Evolutionary conservation across 2,113 vertebrate species (phyloP), one percentile per base, ranked within the genome.

Genomic region (Leptodactylus fuscus): DNA sequence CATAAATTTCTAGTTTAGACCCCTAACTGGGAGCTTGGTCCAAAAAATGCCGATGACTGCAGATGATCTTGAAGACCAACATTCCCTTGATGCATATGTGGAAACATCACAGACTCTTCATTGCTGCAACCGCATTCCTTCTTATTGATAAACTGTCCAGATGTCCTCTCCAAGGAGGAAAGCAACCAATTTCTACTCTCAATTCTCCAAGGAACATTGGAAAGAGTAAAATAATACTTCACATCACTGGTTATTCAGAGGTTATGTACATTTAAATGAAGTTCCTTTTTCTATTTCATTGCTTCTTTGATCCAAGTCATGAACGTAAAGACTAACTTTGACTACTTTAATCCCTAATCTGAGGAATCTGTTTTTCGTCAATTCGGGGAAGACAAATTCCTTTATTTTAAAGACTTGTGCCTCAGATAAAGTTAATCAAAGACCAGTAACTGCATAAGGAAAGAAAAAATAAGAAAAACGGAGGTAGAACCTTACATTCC

Each of bases 101-200:
- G 90, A 94, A 94, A 91, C 93, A 92, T 93, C 91, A 82, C 91
- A 93, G 93, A 51, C 90, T 91, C 90, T 92, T 93, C 89, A 60
- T 91, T 93, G 92, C 86, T 73, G 95, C 92, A 94, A 90, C 89
- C 92, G 77, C 93, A 96, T 96, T 96, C 94, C 93, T 94, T 87
- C 91, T 91, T 90, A 81, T 95, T 95, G 95, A 94, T 94, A 95
- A 95, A 94, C 94, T 95, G 92, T 93, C 94, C 95, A 96, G 95
- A 96, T 96, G 95, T 95, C 93, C 92, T 94, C 94, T 94, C 87
- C 2, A 89, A 95, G 93, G 94, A 92, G 90, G 91, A 90, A 92
- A 93, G 89, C 82, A 92, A 92, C 93, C 92, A 91, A 91, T 93
- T 93, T 91, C 89, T 91, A 89, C 89, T 90, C 89, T 83, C 88